A percentile compares a stretch with the other conserved stretches of the same genome.
These are phyloP conservation scores for Pristionchus entomophagus DNA, from an alignment of 2,888 invertebrate genomes.

Conservation along the genomic window DNA sequence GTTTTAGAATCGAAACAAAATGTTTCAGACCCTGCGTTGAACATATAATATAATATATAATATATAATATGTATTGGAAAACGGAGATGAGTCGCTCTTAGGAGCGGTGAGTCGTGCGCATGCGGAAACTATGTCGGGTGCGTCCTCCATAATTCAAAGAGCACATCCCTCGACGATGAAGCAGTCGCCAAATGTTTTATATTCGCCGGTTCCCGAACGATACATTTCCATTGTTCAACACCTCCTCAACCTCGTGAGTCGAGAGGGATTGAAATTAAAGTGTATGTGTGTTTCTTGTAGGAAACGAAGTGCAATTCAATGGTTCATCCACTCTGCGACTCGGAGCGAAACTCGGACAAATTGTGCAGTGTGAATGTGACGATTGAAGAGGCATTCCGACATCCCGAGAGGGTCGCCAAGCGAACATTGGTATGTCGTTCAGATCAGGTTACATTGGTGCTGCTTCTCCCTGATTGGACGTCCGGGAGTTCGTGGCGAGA, in stretches of 20 bases:
- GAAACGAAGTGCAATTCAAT: slow-evolving; percentile 62
- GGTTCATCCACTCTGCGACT: slow-evolving; percentile 54
- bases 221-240: slow-evolving; percentile 53
- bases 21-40: too few relatives aligned
- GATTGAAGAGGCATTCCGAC: slow-evolving; percentile 64
- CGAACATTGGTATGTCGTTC: slow-evolving; percentile 64
- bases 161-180: background rate
- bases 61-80: too few relatives aligned
- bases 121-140: slow-evolving; percentile 56
- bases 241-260: slow-evolving; percentile 53
- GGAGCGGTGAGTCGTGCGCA: slow-evolving; percentile 59
- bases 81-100: background rate
- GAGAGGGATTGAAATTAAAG: background rate
- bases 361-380: slow-evolving; percentile 68
- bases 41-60: too few relatives aligned
- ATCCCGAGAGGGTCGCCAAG: slow-evolving; percentile 67
- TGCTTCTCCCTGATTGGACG: too few relatives aligned
- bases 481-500: too few relatives aligned
- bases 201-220: slow-evolving; percentile 34
- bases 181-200: too few relatives aligned
- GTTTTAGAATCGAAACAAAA: too few relatives aligned
- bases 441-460: too few relatives aligned
- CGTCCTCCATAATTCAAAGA: background rate
- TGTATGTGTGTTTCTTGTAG: slow-evolving; percentile 34
- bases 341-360: slow-evolving; percentile 58